Evolutionary conservation across 2,888 invertebrate genomes (phyloP).

Genomic region (Thymelicus acteon): DNA sequence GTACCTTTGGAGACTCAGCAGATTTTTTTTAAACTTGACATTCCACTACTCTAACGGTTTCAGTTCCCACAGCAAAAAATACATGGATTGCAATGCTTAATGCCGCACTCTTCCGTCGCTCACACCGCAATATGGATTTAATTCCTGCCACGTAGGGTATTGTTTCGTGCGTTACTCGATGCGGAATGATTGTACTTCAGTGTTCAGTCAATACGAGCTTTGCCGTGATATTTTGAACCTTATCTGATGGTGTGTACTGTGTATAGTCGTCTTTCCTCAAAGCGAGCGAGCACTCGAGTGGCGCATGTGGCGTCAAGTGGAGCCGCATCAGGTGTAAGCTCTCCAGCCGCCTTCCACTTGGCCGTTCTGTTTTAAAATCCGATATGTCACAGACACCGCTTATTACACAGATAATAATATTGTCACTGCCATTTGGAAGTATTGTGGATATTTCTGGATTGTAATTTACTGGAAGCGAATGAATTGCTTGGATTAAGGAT

Average conservation of each 20-base stretch:
- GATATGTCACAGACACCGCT: slow-evolving; percentile 27
- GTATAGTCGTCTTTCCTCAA: background rate
- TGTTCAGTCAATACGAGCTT: background rate
- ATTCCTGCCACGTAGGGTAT: background rate
- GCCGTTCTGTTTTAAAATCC: slow-evolving; percentile 17
- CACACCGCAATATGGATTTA: background rate
- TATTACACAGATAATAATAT: slow-evolving; percentile 4
- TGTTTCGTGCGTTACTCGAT: background rate
- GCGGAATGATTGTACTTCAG: background rate
- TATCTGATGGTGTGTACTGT: background rate
- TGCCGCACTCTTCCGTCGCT: background rate
- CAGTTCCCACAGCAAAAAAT: slow-evolving; percentile 33
- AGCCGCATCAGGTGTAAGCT: slow-evolving; percentile 48
- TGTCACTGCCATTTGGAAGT: background rate
- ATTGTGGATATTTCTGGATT: too few species aligned
- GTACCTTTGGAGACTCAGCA: slow-evolving; percentile 3
- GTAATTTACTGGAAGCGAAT: too few species aligned
- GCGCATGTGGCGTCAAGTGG: slow-evolving; percentile 61
- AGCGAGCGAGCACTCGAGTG: slow-evolving; percentile 1
- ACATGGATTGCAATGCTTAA: slow-evolving; percentile 19
- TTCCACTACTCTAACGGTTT: slow-evolving; percentile 23
- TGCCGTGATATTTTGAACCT: slow-evolving; percentile 4
- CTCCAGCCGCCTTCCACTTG: slow-evolving; percentile 43
- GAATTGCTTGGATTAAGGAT: too few species aligned
- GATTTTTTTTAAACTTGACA: slow-evolving; percentile 29